phyloP scores from a whole-genome alignment of 2,888 invertebrate species.

The Xanthia icteritia region DNA sequence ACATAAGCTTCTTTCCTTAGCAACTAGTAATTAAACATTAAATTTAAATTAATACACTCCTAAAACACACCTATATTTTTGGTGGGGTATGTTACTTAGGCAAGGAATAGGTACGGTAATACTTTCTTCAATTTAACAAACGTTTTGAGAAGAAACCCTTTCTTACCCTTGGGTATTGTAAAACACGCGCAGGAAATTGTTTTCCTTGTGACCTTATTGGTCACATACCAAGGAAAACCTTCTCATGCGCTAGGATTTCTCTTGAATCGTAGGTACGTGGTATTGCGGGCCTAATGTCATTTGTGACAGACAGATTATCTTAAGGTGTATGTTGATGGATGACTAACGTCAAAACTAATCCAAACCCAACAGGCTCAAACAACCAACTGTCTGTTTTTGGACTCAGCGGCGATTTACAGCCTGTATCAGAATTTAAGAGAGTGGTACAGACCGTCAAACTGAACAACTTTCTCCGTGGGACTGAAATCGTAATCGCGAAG shows the following conservation, averaged over 20 bases:
- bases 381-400: not conserved
- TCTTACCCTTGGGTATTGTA: not conserved
- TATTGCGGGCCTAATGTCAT: not conserved
- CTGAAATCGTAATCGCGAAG: too few relatives aligned
- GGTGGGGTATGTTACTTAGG: too few relatives aligned
- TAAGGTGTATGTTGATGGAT: not conserved
- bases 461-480: too few relatives aligned
- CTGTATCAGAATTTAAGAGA: too few relatives aligned
- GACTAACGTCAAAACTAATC: not conserved
- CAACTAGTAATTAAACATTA: not conserved
- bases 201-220: not conserved
- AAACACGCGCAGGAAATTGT: not conserved
- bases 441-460: too few relatives aligned
- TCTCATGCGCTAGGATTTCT: not conserved
- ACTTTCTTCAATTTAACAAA: not conserved
- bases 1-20: not conserved
- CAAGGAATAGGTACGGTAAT: not conserved
- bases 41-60: not conserved
- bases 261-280: not conserved
- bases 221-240: not conserved
- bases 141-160: not conserved
- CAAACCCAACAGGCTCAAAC: not conserved
- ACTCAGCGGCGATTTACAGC: not conserved
- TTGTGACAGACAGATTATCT: not conserved
- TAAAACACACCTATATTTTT: not conserved